Percentiles rank a stretch among this genome's conserved stretches.
Evolutionary conservation across 2,888 invertebrate genomes (phyloP).

Genomic region (Philhelius pedissequus): DNA sequence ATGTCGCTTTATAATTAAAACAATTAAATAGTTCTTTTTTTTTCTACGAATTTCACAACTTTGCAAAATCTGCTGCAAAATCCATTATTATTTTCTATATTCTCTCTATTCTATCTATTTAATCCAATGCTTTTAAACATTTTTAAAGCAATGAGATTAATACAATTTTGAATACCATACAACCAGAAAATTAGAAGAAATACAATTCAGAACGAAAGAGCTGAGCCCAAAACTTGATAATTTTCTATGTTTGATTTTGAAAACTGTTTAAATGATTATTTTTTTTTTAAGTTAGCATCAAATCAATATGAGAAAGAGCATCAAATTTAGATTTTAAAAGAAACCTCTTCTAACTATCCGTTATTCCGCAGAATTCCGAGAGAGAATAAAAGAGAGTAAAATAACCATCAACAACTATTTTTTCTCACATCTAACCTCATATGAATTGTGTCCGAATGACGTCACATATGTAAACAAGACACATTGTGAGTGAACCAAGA

Average conservation of each 20-base stretch:
- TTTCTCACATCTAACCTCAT: conserved; percentile 5
- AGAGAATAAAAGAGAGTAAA: conserved; percentile 15
- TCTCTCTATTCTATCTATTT: not conserved
- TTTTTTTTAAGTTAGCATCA: not conserved
- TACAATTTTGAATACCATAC: not conserved
- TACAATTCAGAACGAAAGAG: not conserved
- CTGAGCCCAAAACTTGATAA: not conserved
- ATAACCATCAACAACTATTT: not conserved
- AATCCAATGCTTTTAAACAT: not conserved
- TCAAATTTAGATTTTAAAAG: not conserved
- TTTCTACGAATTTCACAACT: conserved; percentile 8
- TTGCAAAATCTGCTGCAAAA: not conserved
- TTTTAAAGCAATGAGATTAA: not conserved
- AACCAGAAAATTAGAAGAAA: not conserved
- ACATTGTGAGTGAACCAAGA: not conserved
- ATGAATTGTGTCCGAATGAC: conserved; percentile 30
- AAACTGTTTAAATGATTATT: not conserved
- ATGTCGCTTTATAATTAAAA: too few relatives aligned
- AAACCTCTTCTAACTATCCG: conserved; percentile 38
- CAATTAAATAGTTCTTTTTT: too few relatives aligned
- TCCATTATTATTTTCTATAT: not conserved
- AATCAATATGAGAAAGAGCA: not conserved
- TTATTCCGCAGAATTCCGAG: conserved; percentile 38
- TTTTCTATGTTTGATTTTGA: not conserved
- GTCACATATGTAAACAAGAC: conserved; percentile 65